phyloP scores from a whole-genome alignment of 2,797 vertebrate genomes.

The Artibeus jamaicensis region DNA sequence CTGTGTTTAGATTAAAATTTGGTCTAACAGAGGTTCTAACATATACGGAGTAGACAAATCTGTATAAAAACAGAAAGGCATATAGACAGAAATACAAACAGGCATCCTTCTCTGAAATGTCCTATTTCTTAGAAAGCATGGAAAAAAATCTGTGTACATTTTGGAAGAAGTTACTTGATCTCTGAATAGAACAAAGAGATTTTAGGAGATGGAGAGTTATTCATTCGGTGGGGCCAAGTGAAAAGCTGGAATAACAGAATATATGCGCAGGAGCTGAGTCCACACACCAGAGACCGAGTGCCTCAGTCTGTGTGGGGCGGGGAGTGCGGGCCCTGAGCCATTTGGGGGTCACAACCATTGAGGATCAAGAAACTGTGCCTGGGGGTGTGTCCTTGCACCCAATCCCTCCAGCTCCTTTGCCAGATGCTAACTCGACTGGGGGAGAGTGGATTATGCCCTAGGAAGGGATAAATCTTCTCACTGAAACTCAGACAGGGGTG shows the following conservation, averaged over 20 bases:
- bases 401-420: neutral
- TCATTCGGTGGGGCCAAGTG: neutral
- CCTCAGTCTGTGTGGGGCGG: neutral
- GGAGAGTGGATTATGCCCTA: slow-evolving; percentile 48
- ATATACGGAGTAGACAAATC: slow-evolving; percentile 36
- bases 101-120: neutral
- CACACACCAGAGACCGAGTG: neutral
- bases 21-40: slow-evolving; percentile 46
- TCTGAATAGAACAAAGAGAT: neutral
- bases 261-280: neutral
- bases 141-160: neutral
- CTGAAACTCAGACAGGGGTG: slow-evolving; percentile 48
- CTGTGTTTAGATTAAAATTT: slow-evolving; percentile 7
- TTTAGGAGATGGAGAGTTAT: neutral
- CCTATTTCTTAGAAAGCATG: neutral
- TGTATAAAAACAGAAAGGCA: slow-evolving; percentile 40
- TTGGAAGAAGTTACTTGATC: neutral
- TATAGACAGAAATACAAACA: slow-evolving; percentile 14
- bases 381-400: neutral
- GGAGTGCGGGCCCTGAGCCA: neutral
- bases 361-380: slow-evolving; percentile 36
- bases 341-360: slow-evolving; percentile 12
- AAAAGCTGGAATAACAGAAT: neutral
- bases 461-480: slow-evolving; percentile 57
- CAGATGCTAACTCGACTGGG: slow-evolving; percentile 28